A percentile compares a stretch with the other conserved stretches of the same genome.
Conservation (phyloP, 2,888 invertebrate genomes). For the Hyalella azteca region DNA sequence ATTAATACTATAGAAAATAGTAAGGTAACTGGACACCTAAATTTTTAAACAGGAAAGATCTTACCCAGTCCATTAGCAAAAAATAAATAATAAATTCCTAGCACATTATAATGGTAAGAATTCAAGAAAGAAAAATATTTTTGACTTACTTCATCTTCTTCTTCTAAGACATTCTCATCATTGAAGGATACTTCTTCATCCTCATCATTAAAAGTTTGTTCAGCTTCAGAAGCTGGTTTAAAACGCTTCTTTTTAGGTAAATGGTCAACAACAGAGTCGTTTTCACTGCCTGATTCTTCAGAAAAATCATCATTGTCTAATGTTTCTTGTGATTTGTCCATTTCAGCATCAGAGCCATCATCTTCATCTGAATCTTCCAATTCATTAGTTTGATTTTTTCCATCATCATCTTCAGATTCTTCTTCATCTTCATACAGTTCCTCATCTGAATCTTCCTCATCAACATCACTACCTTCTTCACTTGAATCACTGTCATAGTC, state of each 20-base stretch:
- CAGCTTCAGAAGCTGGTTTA: not conserved
- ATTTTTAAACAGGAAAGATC: not conserved
- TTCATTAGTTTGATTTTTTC: not conserved
- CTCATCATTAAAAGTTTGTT: not conserved
- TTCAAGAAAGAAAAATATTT: not conserved
- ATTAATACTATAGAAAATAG: not conserved
- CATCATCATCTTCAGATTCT: not conserved
- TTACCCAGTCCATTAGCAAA: not conserved
- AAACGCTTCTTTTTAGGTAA: not conserved
- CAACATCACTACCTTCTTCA: not conserved
- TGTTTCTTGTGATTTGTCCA: too few relatives aligned
- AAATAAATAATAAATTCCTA: not conserved
- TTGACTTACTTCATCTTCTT: not conserved
- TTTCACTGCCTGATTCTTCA: not conserved
- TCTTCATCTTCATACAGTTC: not conserved
- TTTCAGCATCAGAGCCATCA: not conserved
- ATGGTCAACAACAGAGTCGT: not conserved
- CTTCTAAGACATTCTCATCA: not conserved
- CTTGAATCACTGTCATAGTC: not conserved
- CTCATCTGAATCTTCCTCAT: not conserved
- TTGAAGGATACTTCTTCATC: not conserved
- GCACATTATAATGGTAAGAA: not conserved
- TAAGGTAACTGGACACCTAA: not conserved
- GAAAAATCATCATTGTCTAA: not conserved
- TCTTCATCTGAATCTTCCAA: too few relatives aligned